phyloP scores from a whole-genome alignment of 2,797 vertebrate species.

The Acipenser transmontanus region DNA sequence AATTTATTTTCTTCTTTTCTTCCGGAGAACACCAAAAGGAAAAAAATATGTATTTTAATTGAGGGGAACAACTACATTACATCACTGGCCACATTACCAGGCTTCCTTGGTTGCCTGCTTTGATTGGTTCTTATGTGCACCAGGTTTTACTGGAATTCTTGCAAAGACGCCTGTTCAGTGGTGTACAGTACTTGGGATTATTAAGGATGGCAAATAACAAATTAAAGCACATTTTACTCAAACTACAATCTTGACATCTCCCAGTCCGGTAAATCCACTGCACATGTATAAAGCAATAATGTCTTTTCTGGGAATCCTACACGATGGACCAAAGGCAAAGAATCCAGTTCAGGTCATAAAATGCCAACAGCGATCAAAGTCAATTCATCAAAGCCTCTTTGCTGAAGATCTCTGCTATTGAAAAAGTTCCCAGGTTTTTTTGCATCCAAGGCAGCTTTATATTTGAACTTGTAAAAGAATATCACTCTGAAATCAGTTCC shows the following conservation, averaged over 20 bases:
- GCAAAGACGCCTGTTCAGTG: too few relatives aligned
- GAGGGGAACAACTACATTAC: too few relatives aligned
- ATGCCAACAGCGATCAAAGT: conserved; percentile 9
- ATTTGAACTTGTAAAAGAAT: conserved; percentile 33
- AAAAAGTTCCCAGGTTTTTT: conserved; percentile 32
- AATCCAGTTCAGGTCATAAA: background rate
- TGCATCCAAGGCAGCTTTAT: conserved; percentile 25
- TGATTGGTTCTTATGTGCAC: too few relatives aligned
- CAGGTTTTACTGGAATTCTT: too few relatives aligned
- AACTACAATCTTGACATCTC: background rate
- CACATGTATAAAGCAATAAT: conserved; percentile 24
- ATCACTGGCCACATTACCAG: too few relatives aligned
- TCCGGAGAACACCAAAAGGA: too few relatives aligned
- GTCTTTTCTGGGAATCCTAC: background rate
- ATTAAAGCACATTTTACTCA: too few relatives aligned
- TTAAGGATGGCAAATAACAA: too few relatives aligned
- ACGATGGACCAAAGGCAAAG: too few relatives aligned
- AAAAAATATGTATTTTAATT: too few relatives aligned
- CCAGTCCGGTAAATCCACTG: conserved; percentile 6
- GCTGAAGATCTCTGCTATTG: conserved; percentile 28
- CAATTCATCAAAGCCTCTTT: conserved; percentile 7
- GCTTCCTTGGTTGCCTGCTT: too few relatives aligned
- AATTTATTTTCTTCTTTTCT: conserved; percentile 3
- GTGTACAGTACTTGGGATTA: too few relatives aligned
- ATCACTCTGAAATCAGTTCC: conserved; percentile 28